phyloP scores from a whole-genome alignment of 2,113 vertebrate genomes.

The Gallinago undulata region DNA sequence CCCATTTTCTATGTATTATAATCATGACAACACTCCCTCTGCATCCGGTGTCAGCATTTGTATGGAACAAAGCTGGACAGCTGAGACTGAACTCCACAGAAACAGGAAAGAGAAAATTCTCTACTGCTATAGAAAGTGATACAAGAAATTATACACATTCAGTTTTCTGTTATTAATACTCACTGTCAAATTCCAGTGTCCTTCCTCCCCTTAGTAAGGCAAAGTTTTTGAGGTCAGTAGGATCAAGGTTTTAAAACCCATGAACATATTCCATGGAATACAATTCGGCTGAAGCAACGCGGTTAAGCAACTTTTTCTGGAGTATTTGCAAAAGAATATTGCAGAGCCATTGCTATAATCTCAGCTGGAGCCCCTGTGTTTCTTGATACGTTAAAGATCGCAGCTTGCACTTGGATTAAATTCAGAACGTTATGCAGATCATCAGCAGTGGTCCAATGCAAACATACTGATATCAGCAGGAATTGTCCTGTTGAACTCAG shows the following conservation, averaged over 20 bases:
- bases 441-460: not conserved
- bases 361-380: not conserved
- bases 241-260: not conserved
- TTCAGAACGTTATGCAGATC: not conserved
- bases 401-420: not conserved
- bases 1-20: not conserved
- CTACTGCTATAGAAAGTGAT: not conserved
- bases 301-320: constrained; percentile 23
- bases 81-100: not conserved
- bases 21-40: not conserved
- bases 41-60: not conserved
- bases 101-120: not conserved
- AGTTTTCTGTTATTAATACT: not conserved
- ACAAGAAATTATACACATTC: not conserved
- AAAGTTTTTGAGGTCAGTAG: not conserved
- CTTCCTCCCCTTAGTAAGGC: not conserved
- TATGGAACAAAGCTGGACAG: not conserved
- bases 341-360: not conserved
- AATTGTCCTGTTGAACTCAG: not conserved
- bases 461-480: not conserved
- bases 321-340: not conserved
- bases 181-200: not conserved
- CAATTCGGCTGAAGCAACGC: not conserved
- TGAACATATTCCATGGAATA: not conserved
- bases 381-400: not conserved